These are phyloP conservation scores for Axis porcinus DNA, from an alignment of 2,113 vertebrate species.

Conservation along the genomic window DNA sequence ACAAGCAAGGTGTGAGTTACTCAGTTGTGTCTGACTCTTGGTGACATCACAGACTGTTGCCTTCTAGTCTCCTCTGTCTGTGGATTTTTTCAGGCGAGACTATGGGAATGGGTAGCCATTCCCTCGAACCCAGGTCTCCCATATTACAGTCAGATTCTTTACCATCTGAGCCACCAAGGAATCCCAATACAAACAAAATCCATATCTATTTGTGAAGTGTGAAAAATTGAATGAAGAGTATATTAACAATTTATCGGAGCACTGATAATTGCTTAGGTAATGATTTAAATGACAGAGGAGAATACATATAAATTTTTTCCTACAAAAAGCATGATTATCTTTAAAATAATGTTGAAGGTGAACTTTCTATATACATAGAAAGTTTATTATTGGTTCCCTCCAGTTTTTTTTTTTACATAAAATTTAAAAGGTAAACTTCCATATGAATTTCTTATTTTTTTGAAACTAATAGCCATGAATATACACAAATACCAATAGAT, in stretches of 20 bases:
- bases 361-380: neutral
- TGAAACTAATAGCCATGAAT: neutral
- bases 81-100: too few relatives aligned
- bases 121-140: too few relatives aligned
- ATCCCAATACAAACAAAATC: neutral
- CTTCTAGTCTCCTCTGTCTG: too few relatives aligned
- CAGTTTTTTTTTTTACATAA: neutral
- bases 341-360: neutral
- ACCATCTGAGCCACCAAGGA: too few relatives aligned
- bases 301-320: constrained; percentile 8
- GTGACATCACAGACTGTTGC: too few relatives aligned
- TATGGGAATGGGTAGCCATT: too few relatives aligned
- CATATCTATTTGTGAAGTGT: neutral
- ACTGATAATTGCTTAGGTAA: neutral
- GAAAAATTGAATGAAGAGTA: constrained; percentile 1
- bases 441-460: neutral
- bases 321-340: neutral
- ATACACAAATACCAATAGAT: neutral
- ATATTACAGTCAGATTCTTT: too few relatives aligned
- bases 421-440: neutral
- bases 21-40: too few relatives aligned
- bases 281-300: neutral
- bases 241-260: constrained; percentile 7
- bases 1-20: neutral
- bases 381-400: neutral